Evolutionary conservation across 2,888 invertebrate species (phyloP), one percentile per base, ranked within the genome.

Genomic region (Drosophila rubida): DNA sequence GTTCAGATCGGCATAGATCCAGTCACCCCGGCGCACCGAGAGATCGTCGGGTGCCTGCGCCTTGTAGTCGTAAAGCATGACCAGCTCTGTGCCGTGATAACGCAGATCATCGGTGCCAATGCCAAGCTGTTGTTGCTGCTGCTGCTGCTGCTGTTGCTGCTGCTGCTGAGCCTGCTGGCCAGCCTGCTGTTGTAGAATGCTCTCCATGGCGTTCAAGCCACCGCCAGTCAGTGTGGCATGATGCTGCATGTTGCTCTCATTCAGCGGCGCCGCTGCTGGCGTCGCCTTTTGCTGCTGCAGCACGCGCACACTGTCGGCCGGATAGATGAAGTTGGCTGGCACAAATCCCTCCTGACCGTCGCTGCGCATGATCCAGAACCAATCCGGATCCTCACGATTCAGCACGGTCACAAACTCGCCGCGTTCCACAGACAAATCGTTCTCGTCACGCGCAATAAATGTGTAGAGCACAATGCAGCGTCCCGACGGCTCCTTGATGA

Each of bases 341-440:
- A 98, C 98, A 91, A 98, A 98, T 0, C 98, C 98, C 92, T 98
- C 98, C 83, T 97, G 97, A 0, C 97, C 97, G 89, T 98, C 97
- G 78, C 96, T 96, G 78, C 97, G 94, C 37, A 97, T 95, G 54
- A 98, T 97, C 98, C 98, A 98, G 91, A 96, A 98, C 98, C 98
- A 98, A 91, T 98, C 98, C 0, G 97, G 96, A 92, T 98, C 98
- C 91, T 98, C 98, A 87, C 97, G 94, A 92, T 98, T 98, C 58
- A 98, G 92, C 11, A 98, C 97, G 62, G 98, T 98, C n/a, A 98
- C 97, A 92, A 98, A 97, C 91, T 98, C 98, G 0, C 98, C 98
- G 48, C 97, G 93, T 87, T 97, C 97, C 0, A 98, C 98, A 37
- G 96, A 97, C 0, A 98, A 96, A 91, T 98, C 98, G 88, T 98